Conservation (phyloP, 2,888 invertebrate genomes). For the Tricholauxania praeusta region DNA sequence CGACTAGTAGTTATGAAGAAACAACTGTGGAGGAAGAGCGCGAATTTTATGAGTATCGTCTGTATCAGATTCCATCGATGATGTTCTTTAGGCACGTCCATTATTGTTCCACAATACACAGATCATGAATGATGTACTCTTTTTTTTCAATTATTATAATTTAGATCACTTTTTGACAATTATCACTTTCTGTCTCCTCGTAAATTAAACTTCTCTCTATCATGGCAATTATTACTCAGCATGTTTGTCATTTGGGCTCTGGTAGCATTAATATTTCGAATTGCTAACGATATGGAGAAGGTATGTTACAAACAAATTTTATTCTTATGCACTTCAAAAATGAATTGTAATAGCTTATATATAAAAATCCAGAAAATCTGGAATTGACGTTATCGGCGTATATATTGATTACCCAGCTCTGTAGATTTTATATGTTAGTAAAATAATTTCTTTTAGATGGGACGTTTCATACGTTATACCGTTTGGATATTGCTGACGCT, state of each 20-base stretch:
- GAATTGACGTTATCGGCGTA: no score
- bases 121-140: no score
- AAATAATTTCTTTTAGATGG: conserved; percentile 46
- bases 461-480: conserved; percentile 51
- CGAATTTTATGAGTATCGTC: background rate
- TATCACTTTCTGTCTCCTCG: background rate
- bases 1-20: background rate
- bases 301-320: background rate
- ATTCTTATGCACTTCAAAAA: no score
- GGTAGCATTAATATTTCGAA: background rate
- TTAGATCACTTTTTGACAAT: conserved; percentile 9
- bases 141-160: no score
- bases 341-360: no score
- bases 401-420: no score
- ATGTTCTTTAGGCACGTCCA: conserved; percentile 52
- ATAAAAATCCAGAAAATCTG: no score
- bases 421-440: no score
- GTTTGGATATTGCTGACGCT: conserved; percentile 46
- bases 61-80: conserved; percentile 53
- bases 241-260: background rate
- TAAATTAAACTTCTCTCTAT: background rate
- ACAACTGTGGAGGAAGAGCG: no score
- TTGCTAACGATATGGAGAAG: background rate
- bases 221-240: conserved; percentile 8
- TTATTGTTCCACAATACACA: no score